A percentile compares a stretch with the other conserved stretches of the same genome.
These are phyloP conservation scores for Platyscapa corneri DNA, from an alignment of 1,140 invertebrate species.

Conservation along the genomic window DNA sequence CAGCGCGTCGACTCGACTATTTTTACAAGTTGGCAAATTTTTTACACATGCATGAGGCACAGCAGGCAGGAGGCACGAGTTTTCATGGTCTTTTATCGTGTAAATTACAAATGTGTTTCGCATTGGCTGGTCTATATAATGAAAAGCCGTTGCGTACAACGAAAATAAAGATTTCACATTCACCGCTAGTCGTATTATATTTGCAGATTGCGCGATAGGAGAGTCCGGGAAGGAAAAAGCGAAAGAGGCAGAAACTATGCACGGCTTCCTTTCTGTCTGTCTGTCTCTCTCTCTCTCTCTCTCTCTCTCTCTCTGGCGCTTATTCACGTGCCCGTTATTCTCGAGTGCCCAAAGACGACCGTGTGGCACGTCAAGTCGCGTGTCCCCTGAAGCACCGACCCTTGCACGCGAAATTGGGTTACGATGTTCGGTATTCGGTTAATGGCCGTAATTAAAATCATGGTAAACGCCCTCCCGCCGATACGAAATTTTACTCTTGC, in stretches of 20 bases:
- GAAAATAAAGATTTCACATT: slow-evolving; percentile 22
- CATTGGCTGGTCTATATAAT: not conserved
- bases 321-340: not conserved
- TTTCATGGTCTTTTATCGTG: not conserved
- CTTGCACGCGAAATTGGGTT: slow-evolving; percentile 45
- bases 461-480: not conserved
- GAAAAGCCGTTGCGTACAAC: not conserved
- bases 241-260: slow-evolving; percentile 12
- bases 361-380: slow-evolving; percentile 42
- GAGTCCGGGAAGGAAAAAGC: not conserved
- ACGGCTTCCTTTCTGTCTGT: not conserved
- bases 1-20: too few relatives aligned
- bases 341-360: slow-evolving; percentile 30
- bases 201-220: slow-evolving; percentile 25
- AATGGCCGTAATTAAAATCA: slow-evolving; percentile 50
- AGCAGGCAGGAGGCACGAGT: too few relatives aligned
- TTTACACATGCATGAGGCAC: not conserved
- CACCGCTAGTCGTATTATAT: slow-evolving; percentile 20
- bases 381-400: slow-evolving; percentile 34
- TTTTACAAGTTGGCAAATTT: not conserved
- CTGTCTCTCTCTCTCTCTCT: not conserved
- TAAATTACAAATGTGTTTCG: not conserved
- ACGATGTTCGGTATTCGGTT: slow-evolving; percentile 45
- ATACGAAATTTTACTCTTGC: slow-evolving; percentile 16
- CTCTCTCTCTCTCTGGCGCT: not conserved